Evolutionary conservation across 2,888 invertebrate species (phyloP).

Genomic region (Drosophila formosana): DNA sequence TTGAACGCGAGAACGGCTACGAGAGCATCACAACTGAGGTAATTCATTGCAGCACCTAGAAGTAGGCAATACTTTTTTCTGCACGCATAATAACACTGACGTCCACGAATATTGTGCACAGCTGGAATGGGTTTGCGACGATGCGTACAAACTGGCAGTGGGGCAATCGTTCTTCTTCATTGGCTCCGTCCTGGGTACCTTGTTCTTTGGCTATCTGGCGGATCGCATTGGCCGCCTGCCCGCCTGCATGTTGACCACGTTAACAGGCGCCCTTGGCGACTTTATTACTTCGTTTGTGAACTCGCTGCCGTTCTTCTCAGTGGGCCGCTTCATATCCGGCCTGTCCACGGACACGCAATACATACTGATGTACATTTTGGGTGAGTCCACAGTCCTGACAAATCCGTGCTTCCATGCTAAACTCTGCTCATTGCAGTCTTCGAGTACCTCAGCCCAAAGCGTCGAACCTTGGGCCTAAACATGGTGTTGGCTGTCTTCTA

Average conservation of each 20-base stretch:
- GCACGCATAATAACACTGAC: conserved; percentile 33
- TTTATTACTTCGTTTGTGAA: conserved; percentile 86
- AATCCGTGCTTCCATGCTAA: background rate
- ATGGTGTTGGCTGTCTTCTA: conserved; percentile 87
- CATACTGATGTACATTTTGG: conserved; percentile 87
- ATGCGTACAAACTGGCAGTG: conserved; percentile 86
- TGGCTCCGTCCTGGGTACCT: conserved; percentile 87
- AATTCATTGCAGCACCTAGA: conserved; percentile 35
- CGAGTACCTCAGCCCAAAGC: conserved; percentile 87
- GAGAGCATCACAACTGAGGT: conserved; percentile 88
- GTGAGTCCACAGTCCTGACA: conserved; percentile 75
- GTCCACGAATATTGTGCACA: conserved; percentile 49
- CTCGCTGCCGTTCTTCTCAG: conserved; percentile 85
- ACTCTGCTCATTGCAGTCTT: conserved; percentile 84
- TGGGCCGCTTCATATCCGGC: conserved; percentile 87
- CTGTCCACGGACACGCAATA: conserved; percentile 87
- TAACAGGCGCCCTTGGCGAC: conserved; percentile 86
- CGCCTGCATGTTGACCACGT: conserved; percentile 86
- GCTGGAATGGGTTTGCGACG: conserved; percentile 87
- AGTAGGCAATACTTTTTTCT: background rate
- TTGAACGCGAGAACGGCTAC: conserved; percentile 86
- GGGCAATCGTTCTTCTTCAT: conserved; percentile 88
- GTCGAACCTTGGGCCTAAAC: conserved; percentile 87
- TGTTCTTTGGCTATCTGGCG: conserved; percentile 87
- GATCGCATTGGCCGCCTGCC: conserved; percentile 87